A percentile compares a stretch with the other conserved stretches of the same genome.
These are phyloP conservation scores for Phoeniculus purpureus DNA, from an alignment of 2,797 vertebrate species.

Conservation along the genomic window DNA sequence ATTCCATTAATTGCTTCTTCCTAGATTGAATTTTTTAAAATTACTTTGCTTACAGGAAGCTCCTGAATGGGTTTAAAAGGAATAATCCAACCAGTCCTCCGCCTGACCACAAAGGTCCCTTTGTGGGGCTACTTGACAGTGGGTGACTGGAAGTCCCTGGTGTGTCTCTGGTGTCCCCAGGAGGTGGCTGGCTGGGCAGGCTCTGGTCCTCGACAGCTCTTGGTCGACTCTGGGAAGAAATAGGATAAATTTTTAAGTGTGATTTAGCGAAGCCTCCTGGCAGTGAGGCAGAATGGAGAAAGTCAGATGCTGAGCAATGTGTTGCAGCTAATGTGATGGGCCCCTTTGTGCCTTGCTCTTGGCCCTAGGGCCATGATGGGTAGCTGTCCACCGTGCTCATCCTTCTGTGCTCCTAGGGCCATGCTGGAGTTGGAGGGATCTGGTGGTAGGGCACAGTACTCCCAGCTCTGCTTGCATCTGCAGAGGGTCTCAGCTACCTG, in stretches of 20 bases:
- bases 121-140: background rate
- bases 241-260: background rate
- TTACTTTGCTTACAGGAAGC: constrained; percentile 37
- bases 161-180: background rate
- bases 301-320: background rate
- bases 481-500: rapidly evolving
- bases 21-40: background rate
- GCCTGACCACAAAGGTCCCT: background rate
- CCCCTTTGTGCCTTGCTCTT: background rate
- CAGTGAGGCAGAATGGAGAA: background rate
- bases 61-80: constrained; percentile 26
- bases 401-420: background rate
- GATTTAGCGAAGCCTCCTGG: background rate
- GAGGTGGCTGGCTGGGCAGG: background rate
- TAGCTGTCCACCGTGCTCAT: background rate
- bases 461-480: background rate
- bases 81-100: background rate
- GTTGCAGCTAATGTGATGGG: background rate
- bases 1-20: constrained; percentile 19
- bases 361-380: background rate
- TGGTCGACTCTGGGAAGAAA: background rate
- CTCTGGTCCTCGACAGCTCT: background rate
- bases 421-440: background rate
- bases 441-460: background rate
- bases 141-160: rapidly evolving